These are phyloP conservation scores for Sminthurides bifidus DNA, from an alignment of 1,140 invertebrate genomes.

Conservation along the genomic window DNA sequence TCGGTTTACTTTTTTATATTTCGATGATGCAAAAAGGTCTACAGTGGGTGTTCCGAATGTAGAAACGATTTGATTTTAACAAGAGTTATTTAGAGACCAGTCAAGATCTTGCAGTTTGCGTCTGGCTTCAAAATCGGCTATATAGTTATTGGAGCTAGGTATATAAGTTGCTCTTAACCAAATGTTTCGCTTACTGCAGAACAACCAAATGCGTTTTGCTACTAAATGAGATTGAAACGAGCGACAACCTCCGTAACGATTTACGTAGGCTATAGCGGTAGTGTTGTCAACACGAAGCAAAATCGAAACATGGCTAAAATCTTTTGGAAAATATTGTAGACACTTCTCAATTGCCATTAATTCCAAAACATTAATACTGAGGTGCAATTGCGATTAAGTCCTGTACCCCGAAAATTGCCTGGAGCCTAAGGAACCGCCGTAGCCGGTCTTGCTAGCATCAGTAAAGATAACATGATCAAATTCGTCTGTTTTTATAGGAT, in stretches of 20 bases:
- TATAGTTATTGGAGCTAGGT: background rate
- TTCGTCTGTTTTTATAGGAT: background rate
- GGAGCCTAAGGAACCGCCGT: background rate
- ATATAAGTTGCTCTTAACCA: background rate
- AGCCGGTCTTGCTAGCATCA: constrained; percentile 9
- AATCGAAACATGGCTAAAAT: background rate
- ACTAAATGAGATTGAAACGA: background rate
- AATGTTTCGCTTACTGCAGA: constrained; percentile 4
- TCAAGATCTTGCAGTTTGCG: background rate
- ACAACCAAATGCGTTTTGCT: constrained; percentile 8
- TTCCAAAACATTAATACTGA: constrained; percentile 20
- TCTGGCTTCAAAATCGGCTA: background rate
- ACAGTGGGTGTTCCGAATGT: background rate
- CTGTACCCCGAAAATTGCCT: constrained; percentile 3
- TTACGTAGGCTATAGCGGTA: constrained; percentile 11
- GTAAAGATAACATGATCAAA: background rate
- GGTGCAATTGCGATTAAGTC: background rate
- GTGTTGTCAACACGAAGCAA: constrained; percentile 12
- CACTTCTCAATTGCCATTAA: constrained; percentile 9
- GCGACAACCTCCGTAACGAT: constrained; percentile 14
- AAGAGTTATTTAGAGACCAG: background rate
- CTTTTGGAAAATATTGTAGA: background rate
- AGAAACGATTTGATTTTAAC: too few species aligned
- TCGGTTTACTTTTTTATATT: background rate
- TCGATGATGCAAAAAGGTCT: background rate